Percentiles rank a stretch among this genome's conserved stretches.
Evolutionary conservation across 53 echinoderm and acorn worm genomes (phyloP).

Genomic region (Patiria pectinifera): DNA sequence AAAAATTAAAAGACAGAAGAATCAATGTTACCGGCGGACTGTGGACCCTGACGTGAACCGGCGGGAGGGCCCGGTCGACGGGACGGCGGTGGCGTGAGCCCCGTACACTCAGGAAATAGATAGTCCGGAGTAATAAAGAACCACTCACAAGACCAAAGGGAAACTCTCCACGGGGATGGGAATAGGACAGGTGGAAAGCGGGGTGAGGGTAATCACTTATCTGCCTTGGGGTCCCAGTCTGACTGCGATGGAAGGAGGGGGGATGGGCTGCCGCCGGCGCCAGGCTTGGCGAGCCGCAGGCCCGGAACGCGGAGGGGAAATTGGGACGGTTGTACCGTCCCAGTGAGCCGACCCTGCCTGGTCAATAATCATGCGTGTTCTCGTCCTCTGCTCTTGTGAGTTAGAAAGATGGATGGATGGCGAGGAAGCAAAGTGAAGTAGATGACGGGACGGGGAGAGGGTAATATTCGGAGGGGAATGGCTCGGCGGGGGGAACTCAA

Average conservation of each 20-base stretch:
- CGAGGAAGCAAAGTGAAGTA: slow-evolving; percentile 1
- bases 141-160: not conserved
- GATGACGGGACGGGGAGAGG: slow-evolving; percentile 19
- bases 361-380: not conserved
- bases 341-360: not conserved
- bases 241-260: not conserved
- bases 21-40: slow-evolving; percentile 15
- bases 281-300: not conserved
- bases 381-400: not conserved
- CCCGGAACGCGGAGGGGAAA: slow-evolving; percentile 20
- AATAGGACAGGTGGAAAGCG: slow-evolving; percentile 56
- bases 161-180: slow-evolving; percentile 28
- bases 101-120: slow-evolving; percentile 37
- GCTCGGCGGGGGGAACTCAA: not conserved
- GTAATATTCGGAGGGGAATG: not conserved
- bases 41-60: not conserved
- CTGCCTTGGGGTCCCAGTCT: slow-evolving; percentile 25
- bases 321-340: not conserved
- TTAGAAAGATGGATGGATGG: slow-evolving; percentile 30
- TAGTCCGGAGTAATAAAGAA: slow-evolving; percentile 31
- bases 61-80: not conserved
- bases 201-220: slow-evolving; percentile 50
- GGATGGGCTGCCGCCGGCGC: not conserved
- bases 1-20: not conserved
- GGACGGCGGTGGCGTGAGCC: not conserved